Base-by-base conservation (phyloP, 64 coral and sea anemone genomes). In the Dendrophyllia cribrosa region DNA sequence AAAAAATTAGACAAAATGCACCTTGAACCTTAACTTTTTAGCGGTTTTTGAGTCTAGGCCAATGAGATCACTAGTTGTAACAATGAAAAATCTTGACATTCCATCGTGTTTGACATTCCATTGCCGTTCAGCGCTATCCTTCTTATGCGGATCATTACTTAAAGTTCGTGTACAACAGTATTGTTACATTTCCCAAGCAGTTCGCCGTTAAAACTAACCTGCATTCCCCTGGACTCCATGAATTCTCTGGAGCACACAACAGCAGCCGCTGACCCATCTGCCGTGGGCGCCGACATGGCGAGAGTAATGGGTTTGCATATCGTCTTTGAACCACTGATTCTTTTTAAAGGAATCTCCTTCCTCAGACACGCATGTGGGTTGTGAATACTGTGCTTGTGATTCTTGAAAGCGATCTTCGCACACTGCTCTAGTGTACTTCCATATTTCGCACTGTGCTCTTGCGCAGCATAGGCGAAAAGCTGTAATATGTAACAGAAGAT, bases 391-490 rank as follows among this genome's bases (percentile, higher is more conserved):
- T 96, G 95, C 52, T 81, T 93, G 58, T 96, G 95, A 87, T 96
- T 96, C 91, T 96, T 96, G 86, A 78, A 77, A 15, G 95, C 76
- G 9, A 96, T 96, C 23, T 78, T 92, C 48, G 86, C 95, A 93
- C 92, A 96, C 56, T 96, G 90, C 74, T 89, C 69, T 50, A 93
- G 56, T 6, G 95, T 85, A 56, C 90, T 96, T 17, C 95, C 95
- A 86, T 96, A 93, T 52, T 93, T 96, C 56, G 65, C 22, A 63
- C 84, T 96, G 79, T 96, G 95, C 22, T 96, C 95, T 61, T 74
- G 76, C 15, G 95, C 95, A 9, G 95, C 95, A 86, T 96, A 96
- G 1, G 86, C 89, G 86, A 96, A 96, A 65, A 96, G 81, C 95
- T 96, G 87, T 22, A 76, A 85, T 67, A 88, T 17, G 66, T 26